Evolutionary conservation across 2,113 vertebrate species (phyloP).

Genomic region (Telmatochromis brichardi): DNA sequence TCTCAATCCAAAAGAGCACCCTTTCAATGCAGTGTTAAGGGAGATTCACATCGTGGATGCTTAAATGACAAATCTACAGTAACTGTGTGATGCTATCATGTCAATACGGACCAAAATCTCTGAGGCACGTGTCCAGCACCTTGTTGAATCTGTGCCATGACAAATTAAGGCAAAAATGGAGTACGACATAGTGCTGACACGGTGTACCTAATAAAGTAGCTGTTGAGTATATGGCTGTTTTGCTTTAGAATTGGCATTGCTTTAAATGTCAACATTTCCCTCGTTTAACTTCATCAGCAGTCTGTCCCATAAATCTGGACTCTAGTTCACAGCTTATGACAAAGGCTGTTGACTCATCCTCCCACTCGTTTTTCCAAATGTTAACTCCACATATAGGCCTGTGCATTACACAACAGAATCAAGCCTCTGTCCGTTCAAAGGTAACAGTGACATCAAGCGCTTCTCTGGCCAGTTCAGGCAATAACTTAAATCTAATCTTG

Average conservation of each 20-base stretch:
- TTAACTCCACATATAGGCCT: not conserved
- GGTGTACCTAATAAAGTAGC: not conserved
- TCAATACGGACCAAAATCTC: not conserved
- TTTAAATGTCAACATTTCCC: conserved; percentile 13
- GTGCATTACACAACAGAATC: not conserved
- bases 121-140: not conserved
- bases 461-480: not conserved
- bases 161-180: not conserved
- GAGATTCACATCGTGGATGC: not conserved
- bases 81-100: not conserved
- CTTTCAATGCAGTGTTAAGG: not conserved
- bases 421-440: not conserved
- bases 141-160: not conserved
- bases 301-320: not conserved
- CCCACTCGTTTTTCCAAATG: not conserved
- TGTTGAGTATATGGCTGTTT: not conserved
- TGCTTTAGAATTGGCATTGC: not conserved
- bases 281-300: not conserved
- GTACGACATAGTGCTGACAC: not conserved
- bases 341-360: not conserved
- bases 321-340: not conserved
- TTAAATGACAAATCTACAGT: not conserved
- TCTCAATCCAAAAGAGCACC: not conserved
- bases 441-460: not conserved
- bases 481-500: not conserved